phyloP scores from a whole-genome alignment of 2,888 invertebrate species.

The Chromoteleia sp. region DNA sequence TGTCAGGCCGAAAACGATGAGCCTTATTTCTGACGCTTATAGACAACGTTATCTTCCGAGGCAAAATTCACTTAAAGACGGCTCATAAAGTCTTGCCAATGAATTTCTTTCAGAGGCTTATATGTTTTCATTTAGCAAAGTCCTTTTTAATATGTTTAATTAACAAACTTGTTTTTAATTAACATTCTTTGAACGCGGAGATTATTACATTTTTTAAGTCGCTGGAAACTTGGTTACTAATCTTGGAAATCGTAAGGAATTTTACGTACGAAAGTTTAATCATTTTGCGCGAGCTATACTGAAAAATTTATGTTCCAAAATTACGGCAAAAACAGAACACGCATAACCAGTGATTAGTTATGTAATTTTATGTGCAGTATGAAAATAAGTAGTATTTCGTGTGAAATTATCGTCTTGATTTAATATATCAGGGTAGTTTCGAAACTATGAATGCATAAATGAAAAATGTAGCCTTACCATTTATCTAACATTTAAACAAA shows the following conservation, averaged over 20 bases:
- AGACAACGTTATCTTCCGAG: slow-evolving; percentile 38
- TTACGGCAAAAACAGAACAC: too few species aligned
- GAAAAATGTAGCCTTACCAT: too few species aligned
- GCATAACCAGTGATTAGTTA: too few species aligned
- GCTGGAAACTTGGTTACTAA: slow-evolving; percentile 20
- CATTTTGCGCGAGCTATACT: too few species aligned
- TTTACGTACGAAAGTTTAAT: background rate
- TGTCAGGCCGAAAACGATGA: slow-evolving; percentile 21
- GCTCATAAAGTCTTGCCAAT: slow-evolving; percentile 32
- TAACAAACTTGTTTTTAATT: slow-evolving; percentile 56
- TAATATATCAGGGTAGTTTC: too few species aligned
- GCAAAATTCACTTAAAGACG: slow-evolving; percentile 24
- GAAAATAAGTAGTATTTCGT: too few species aligned
- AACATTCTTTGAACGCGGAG: slow-evolving; percentile 22
- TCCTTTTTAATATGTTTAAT: slow-evolving; percentile 49
- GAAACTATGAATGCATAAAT: too few species aligned
- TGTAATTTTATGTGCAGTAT: too few species aligned
- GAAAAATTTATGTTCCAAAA: too few species aligned
- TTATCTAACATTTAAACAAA: too few species aligned
- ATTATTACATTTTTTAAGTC: slow-evolving; percentile 40
- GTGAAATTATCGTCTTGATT: too few species aligned
- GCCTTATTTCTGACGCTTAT: slow-evolving; percentile 38
- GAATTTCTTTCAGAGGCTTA: slow-evolving; percentile 16
- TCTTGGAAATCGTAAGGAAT: background rate
- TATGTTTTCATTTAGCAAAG: slow-evolving; percentile 21